These are phyloP conservation scores for Dasypus novemcinctus DNA, from an alignment of 2,113 vertebrate genomes.

Conservation along the genomic window DNA sequence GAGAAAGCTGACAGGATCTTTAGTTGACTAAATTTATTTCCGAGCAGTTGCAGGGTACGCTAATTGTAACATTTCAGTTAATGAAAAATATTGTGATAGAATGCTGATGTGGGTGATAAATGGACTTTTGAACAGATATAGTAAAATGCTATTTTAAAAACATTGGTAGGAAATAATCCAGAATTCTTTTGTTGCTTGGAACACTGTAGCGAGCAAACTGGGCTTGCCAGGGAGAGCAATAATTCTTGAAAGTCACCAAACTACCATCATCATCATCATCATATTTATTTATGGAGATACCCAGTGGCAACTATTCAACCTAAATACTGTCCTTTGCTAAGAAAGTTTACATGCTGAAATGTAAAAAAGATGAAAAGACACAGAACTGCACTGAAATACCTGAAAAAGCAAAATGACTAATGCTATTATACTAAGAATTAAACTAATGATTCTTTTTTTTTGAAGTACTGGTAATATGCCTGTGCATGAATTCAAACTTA, in stretches of 20 bases:
- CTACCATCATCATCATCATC: neutral
- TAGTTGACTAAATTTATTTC: constrained; percentile 53
- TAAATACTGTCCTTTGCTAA: constrained; percentile 4
- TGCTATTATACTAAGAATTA: neutral
- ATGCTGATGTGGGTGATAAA: constrained; percentile 23
- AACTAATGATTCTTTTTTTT: too few relatives aligned
- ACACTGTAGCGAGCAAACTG: neutral
- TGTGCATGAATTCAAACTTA: too few relatives aligned
- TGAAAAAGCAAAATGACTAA: neutral
- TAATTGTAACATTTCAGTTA: constrained; percentile 70
- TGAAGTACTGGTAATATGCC: too few relatives aligned
- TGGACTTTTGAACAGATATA: constrained; percentile 6
- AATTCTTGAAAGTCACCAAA: neutral
- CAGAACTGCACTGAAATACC: neutral
- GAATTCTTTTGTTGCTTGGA: constrained; percentile 37
- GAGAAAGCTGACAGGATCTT: constrained; percentile 40
- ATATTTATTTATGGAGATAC: neutral
- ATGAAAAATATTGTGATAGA: constrained; percentile 71
- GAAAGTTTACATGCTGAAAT: constrained; percentile 1
- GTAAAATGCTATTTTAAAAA: constrained; percentile 44
- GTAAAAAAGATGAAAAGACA: neutral
- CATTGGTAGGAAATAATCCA: constrained; percentile 23
- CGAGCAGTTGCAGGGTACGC: constrained; percentile 19
- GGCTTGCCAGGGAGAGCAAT: neutral
- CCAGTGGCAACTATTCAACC: neutral